Percentiles rank a stretch among this genome's conserved stretches.
phyloP scores from a whole-genome alignment of 1,140 invertebrate genomes.

The Microplitis mediator region DNA sequence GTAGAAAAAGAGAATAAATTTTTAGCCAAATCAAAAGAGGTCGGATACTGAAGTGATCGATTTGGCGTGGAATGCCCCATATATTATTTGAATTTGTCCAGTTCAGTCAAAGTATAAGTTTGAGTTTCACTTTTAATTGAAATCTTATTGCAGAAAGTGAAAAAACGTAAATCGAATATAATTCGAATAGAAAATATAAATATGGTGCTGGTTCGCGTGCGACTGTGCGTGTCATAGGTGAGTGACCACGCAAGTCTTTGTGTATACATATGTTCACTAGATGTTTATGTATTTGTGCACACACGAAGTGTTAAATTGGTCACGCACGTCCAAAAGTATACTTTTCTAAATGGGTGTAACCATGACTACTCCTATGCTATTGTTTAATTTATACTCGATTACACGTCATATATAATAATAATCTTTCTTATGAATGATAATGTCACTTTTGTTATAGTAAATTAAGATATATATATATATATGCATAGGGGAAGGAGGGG shows the following conservation, averaged over 20 bases:
- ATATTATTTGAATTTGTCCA: too few species aligned
- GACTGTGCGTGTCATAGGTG: slow-evolving; percentile 20
- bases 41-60: too few species aligned
- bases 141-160: too few species aligned
- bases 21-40: too few species aligned
- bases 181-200: too few species aligned
- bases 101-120: too few species aligned
- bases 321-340: slow-evolving; percentile 37
- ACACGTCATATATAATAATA: background rate
- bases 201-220: background rate
- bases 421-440: background rate
- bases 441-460: background rate
- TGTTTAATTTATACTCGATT: background rate
- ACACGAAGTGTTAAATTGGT: slow-evolving; percentile 48
- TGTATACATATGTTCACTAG: slow-evolving; percentile 4
- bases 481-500: too few species aligned
- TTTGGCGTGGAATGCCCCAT: too few species aligned
- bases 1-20: too few species aligned
- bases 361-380: slow-evolving; percentile 40
- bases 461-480: too few species aligned
- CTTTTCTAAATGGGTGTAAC: slow-evolving; percentile 32
- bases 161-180: too few species aligned
- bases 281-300: slow-evolving; percentile 28
- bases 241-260: slow-evolving; percentile 15
- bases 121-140: too few species aligned